Evolutionary conservation across 2,797 vertebrate species (phyloP), one percentile per base, ranked within the genome.

Genomic region (Gymnopithys bicolor): DNA sequence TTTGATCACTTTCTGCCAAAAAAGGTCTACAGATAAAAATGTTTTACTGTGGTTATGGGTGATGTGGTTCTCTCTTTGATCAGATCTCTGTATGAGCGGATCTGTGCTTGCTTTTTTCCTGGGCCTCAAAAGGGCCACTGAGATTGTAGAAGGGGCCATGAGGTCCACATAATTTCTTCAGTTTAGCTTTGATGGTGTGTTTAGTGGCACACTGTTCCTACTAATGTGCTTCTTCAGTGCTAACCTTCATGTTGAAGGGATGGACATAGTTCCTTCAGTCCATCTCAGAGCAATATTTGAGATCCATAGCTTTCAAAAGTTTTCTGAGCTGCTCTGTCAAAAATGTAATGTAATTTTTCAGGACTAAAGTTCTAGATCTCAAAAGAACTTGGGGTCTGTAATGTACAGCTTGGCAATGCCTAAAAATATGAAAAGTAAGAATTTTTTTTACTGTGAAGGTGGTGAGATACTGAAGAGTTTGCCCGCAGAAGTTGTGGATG

Each of bases 71-170:
- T 79, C 32, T 73, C 37, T 87, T 76, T 85, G 64, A 70, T 82
- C 60, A 10, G 37, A 46, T 30, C 11, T 6, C 0, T 30, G 18
- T 68, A 45, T 0, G 0, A 69, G 37, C 2, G 4, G 19, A 60
- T 63, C 19, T 35, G 13, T 74, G 28, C 37, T 70, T 84, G 15
- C 32, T 56, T 88, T 90, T 19, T 41, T 7, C 41, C 23, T 51
- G 6, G 51, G 33, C 37, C 27, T 87, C 8, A 3, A 67, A 91
- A 84, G 10, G 19, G 8, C 27, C 6, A 2, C 37, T 79, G 33
- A 84, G 51, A 43, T 7, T 32, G 27, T 12, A 68, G 30, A 45
- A 63, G 22, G 19, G 27, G 89, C 21, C 1, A 49, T 84, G 41
- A 79, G 7, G 13, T 15, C 7, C 52, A 28, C 1, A 2, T 11